These are phyloP conservation scores for Zygaena filipendulae DNA, from an alignment of 2,888 invertebrate species.

Conservation along the genomic window DNA sequence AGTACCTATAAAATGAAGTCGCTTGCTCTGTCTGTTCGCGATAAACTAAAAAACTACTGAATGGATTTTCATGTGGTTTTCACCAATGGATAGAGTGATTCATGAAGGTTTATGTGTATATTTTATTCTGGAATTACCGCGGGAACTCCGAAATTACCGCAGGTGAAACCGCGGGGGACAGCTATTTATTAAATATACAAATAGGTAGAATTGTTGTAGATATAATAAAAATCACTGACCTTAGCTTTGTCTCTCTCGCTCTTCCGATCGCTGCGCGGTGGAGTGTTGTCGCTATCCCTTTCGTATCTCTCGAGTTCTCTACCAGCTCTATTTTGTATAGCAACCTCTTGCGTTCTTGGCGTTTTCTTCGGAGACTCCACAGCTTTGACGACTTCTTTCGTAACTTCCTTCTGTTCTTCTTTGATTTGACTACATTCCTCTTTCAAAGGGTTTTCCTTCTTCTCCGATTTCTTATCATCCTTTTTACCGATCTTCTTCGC, in stretches of 20 bases:
- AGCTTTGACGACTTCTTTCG: neutral
- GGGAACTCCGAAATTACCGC: too few relatives aligned
- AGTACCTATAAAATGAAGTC: too few relatives aligned
- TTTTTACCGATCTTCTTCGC: neutral
- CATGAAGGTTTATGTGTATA: too few relatives aligned
- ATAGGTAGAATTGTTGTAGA: too few relatives aligned
- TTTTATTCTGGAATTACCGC: too few relatives aligned
- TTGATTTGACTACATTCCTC: neutral
- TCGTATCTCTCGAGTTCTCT: neutral
- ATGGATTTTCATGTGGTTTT: too few relatives aligned
- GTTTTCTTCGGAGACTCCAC: neutral
- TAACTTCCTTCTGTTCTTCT: neutral
- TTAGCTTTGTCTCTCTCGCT: conserved; percentile 14
- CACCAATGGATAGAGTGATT: too few relatives aligned
- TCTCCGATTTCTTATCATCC: neutral
- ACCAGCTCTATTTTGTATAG: conserved; percentile 4
- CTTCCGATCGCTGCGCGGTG: conserved; percentile 1
- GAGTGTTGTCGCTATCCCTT: conserved; percentile 1
- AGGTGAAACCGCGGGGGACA: too few relatives aligned
- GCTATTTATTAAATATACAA: too few relatives aligned
- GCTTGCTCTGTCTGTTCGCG: too few relatives aligned
- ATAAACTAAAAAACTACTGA: too few relatives aligned
- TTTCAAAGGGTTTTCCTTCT: neutral
- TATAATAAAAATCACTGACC: conserved; percentile 18
- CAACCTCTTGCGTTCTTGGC: neutral